These are phyloP conservation scores for Hirudinaria manillensis DNA, from an alignment of 2,888 invertebrate species.

Conservation along the genomic window DNA sequence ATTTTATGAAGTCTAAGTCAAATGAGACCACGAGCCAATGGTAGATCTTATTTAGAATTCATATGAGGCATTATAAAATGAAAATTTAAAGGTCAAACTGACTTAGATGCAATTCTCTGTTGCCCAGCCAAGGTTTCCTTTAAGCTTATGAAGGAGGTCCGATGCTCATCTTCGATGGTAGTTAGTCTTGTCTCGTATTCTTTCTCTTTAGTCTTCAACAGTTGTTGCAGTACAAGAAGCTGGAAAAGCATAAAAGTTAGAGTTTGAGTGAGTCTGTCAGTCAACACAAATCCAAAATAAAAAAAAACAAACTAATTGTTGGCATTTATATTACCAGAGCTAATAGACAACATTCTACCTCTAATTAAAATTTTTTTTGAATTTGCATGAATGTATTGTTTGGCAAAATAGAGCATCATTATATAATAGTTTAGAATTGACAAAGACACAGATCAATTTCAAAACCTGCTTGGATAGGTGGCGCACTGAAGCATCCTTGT, in stretches of 20 bases:
- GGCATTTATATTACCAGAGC: too few relatives aligned
- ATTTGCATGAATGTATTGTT: neutral
- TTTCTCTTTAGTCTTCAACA: conserved; percentile 10
- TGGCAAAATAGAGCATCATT: too few relatives aligned
- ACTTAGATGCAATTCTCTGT: conserved; percentile 2
- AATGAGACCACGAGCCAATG: neutral
- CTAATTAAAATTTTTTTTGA: too few relatives aligned
- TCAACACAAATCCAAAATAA: neutral
- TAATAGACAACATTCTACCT: too few relatives aligned
- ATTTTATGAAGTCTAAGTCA: too few relatives aligned
- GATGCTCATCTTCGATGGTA: conserved; percentile 1
- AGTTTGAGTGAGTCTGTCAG: neutral
- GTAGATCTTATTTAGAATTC: neutral
- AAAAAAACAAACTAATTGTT: too few relatives aligned
- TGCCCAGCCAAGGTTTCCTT: neutral
- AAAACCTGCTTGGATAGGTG: conserved; percentile 17
- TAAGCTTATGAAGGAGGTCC: neutral
- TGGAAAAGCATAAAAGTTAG: neutral
- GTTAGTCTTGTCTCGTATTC: neutral
- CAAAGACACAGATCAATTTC: too few relatives aligned
- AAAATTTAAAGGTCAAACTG: neutral
- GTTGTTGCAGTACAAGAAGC: conserved; percentile 23
- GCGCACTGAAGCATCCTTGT: conserved; percentile 11
- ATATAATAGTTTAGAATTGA: too few relatives aligned
- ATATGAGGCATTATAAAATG: neutral